Percentiles rank a stretch among this genome's conserved stretches.
Evolutionary conservation across 2,113 vertebrate species (phyloP).

Genomic region (Cathartes aura): DNA sequence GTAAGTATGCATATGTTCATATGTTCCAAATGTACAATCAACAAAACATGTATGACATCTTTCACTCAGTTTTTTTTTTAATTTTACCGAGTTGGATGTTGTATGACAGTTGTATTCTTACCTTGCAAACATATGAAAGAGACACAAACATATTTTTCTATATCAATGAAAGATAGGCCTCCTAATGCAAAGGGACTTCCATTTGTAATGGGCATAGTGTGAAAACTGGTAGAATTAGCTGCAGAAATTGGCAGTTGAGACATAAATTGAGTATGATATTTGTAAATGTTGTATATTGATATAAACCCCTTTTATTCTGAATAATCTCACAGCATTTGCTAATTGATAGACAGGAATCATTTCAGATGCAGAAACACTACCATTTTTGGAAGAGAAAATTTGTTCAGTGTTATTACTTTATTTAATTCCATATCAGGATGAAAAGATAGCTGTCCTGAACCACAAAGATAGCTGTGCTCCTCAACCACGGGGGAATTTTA

Average conservation of each 20-base stretch:
- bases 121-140: background rate
- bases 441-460: background rate
- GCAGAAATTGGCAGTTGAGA: background rate
- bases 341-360: background rate
- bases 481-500: background rate
- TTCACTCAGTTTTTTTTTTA: background rate
- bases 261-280: background rate
- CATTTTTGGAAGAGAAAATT: background rate
- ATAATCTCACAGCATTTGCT: background rate
- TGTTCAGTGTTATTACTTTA: background rate
- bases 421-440: background rate
- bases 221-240: background rate
- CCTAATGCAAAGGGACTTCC: background rate
- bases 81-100: background rate
- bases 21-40: background rate
- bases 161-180: background rate
- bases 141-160: background rate
- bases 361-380: background rate
- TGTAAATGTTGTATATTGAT: background rate
- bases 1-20: fast-evolving
- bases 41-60: background rate
- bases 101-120: background rate
- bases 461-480: background rate
- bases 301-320: background rate
- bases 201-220: background rate